phyloP scores from a whole-genome alignment of 1,140 invertebrate genomes.

The Drosophila melanica region DNA sequence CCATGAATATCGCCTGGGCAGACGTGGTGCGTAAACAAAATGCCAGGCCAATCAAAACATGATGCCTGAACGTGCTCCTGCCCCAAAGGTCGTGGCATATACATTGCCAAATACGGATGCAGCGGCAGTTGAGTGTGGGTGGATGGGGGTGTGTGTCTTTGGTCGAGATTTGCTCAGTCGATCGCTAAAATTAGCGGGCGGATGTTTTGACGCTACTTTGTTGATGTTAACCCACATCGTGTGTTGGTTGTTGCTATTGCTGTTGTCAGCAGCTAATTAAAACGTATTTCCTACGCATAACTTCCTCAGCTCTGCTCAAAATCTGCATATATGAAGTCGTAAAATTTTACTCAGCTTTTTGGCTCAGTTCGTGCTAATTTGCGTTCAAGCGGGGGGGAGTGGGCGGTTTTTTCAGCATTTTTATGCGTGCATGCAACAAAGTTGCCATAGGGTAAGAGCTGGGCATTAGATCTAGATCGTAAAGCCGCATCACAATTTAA shows the following conservation, averaged over 20 bases:
- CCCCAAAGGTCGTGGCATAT: slow-evolving; percentile 36
- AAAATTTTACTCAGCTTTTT: slow-evolving; percentile 57
- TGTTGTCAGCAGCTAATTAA: slow-evolving; percentile 81
- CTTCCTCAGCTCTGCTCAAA: slow-evolving; percentile 61
- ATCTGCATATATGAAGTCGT: slow-evolving; percentile 63
- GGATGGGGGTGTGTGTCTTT: slow-evolving; percentile 8
- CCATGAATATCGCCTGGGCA: background rate
- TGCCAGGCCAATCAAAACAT: slow-evolving; percentile 44
- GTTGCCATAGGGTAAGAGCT: slow-evolving; percentile 44
- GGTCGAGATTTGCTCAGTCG: slow-evolving; percentile 29
- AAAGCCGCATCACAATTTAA: slow-evolving; percentile 72
- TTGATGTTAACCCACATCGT: slow-evolving; percentile 66
- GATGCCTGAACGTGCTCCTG: slow-evolving; percentile 29
- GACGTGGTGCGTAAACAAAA: slow-evolving; percentile 41
- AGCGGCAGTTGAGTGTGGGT: background rate
- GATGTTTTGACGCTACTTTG: slow-evolving; percentile 71
- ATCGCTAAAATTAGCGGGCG: slow-evolving; percentile 64
- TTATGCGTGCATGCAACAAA: slow-evolving; percentile 66
- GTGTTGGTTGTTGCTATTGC: slow-evolving; percentile 18
- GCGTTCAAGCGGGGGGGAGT: slow-evolving; percentile 6
- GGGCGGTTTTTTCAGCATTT: slow-evolving; percentile 44
- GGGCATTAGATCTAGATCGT: slow-evolving; percentile 58
- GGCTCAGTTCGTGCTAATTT: slow-evolving; percentile 62
- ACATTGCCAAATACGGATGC: slow-evolving; percentile 6
- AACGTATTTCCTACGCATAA: slow-evolving; percentile 76